Percentiles rank a stretch among this genome's conserved stretches.
These are phyloP conservation scores for Anseranas semipalmata DNA, from an alignment of 2,113 vertebrate species.

Conservation along the genomic window DNA sequence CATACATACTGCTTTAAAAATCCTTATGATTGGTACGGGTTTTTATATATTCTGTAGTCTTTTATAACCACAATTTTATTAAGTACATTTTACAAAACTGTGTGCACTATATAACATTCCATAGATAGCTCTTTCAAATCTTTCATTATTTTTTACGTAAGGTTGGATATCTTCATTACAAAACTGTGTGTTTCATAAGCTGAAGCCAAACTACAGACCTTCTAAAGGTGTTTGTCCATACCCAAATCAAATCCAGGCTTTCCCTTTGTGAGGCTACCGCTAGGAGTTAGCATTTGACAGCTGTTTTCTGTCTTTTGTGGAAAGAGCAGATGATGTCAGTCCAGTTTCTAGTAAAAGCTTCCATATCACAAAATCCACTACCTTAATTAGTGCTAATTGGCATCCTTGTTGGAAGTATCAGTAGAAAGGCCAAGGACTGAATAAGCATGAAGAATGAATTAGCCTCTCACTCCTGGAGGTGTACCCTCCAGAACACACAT, in stretches of 20 bases:
- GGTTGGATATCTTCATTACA: neutral
- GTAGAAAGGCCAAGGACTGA: constrained; percentile 10
- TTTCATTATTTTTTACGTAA: neutral
- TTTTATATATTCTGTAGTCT: neutral
- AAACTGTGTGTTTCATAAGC: neutral
- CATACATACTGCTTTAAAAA: neutral
- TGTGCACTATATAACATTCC: neutral
- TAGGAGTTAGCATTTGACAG: neutral
- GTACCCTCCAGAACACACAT: neutral
- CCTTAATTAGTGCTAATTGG: constrained; percentile 41
- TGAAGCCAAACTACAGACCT: neutral
- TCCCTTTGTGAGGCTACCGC: neutral
- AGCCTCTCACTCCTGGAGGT: neutral
- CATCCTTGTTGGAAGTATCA: constrained; percentile 1
- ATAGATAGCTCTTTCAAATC: neutral
- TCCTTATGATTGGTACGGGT: neutral
- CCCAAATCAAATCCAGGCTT: neutral
- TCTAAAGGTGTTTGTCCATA: neutral
- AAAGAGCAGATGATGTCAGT: neutral
- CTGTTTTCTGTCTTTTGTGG: neutral
- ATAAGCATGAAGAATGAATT: neutral
- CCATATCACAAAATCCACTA: neutral
- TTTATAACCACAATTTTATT: neutral
- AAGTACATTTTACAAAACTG: neutral
- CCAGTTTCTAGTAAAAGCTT: neutral